Evolutionary conservation across 64 coral and sea anemone genomes (phyloP).

Genomic region (Actinia tenebrosa): DNA sequence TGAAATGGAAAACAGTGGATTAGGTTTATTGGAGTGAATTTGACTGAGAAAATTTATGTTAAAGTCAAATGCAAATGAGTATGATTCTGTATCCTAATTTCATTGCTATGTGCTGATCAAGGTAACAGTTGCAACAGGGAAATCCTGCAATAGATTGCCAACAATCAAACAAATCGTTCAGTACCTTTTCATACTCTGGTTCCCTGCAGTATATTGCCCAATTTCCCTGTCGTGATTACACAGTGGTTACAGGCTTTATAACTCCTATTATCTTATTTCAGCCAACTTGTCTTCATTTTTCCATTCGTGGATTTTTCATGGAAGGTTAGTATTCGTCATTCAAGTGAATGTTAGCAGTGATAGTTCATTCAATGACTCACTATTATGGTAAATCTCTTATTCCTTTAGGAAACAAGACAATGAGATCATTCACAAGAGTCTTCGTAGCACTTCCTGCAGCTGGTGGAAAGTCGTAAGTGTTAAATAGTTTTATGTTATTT

Average conservation of each 20-base stretch:
- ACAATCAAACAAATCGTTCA: no score
- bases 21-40: neutral
- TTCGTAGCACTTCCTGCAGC: constrained; percentile 74
- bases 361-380: neutral
- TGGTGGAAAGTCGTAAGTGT: constrained; percentile 83
- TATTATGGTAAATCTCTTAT: neutral
- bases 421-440: constrained; percentile 82
- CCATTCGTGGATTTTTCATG: constrained; percentile 76
- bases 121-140: no score
- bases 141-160: no score
- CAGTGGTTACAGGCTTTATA: no score
- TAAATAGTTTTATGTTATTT: neutral
- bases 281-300: constrained; percentile 77
- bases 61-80: no score
- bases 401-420: constrained; percentile 43
- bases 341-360: neutral
- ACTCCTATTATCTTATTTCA: constrained; percentile 18
- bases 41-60: neutral
- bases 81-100: no score
- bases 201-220: no score
- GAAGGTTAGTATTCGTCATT: constrained; percentile 55
- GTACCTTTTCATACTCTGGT: no score
- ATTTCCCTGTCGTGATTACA: no score
- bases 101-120: no score
- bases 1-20: no score